These are phyloP conservation scores for Colletes gigas DNA, from an alignment of 1,140 invertebrate species.

Conservation along the genomic window DNA sequence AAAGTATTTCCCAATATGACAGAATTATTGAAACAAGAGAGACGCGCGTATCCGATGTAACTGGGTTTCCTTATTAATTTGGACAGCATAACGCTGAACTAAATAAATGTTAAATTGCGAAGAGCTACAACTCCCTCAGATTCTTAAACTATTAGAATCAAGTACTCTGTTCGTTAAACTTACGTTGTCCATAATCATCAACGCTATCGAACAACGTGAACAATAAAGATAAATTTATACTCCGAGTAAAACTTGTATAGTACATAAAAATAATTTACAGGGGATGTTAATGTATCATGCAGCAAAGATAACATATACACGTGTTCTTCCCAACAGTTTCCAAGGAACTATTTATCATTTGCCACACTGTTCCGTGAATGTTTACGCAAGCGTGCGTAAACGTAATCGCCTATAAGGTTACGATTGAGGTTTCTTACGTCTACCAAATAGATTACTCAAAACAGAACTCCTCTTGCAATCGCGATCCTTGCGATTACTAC, in stretches of 20 bases:
- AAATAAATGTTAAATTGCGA: not conserved
- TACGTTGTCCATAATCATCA: not conserved
- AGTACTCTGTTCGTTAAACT: not conserved
- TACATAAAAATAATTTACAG: conserved; percentile 54
- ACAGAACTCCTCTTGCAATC: conserved; percentile 79
- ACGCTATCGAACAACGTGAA: conserved; percentile 22
- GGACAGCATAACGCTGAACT: not conserved
- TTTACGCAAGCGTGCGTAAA: conserved; percentile 10
- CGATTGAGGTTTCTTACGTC: conserved; percentile 78
- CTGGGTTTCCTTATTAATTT: not conserved
- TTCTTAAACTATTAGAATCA: not conserved
- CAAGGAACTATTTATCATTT: conserved; percentile 21
- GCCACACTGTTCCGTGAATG: conserved; percentile 10
- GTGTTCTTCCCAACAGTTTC: conserved; percentile 1
- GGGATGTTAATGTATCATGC: conserved; percentile 14
- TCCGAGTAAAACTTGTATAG: conserved; percentile 37
- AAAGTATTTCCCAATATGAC: not conserved
- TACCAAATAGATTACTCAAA: conserved; percentile 79
- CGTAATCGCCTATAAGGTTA: conserved; percentile 52
- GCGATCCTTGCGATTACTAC: conserved; percentile 75
- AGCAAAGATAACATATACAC: conserved; percentile 23
- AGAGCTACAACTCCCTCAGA: no score
- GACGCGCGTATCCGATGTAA: not conserved
- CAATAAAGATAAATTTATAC: conserved; percentile 19
- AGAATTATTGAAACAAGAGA: not conserved